Evolutionary conservation across 2,888 invertebrate genomes (phyloP), one percentile per base, ranked within the genome.

Genomic region (Dinocampus coccinellae): DNA sequence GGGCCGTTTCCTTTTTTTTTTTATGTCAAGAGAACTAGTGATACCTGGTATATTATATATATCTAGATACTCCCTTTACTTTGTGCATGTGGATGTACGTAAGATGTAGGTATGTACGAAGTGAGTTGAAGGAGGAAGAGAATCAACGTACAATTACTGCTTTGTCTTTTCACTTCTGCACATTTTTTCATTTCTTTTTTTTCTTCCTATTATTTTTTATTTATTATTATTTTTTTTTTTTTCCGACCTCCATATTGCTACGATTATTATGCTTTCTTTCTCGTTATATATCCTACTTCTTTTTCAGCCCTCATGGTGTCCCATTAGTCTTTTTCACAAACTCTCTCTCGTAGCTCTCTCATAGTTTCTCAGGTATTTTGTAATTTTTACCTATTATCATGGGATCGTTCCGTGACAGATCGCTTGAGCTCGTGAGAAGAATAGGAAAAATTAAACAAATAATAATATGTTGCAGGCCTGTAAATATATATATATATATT

Each of bases 311-410:
- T 16, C 47, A 47, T 47, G 16, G 47, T 47, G 16, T 16, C 20
- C 47, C 16, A 16, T 47, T 47, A 47, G 16, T 47, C 47, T 61
- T 61, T n/a, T 61, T 61, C 66, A 57, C 55, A 61, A 66, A 71
- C 62, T 71, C 57, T 63, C 57, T 63, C 63, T 58, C 42, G 20
- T 42, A 29, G 60, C 34, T 68, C 63, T 70, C 71, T 62, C 66
- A 66, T 66, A 71, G 61, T 71, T 66, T 71, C 71, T 67, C 60
- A 29, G 29, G 47, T 20, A 55, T 71, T 67, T 71, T 66, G 71
- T 71, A 66, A 71, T 67, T 66, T 53, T 64, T 26, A 34, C n/a
- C 34, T 20, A 65, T 66, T 66, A 66, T 66, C 33, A 24, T 36
- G 26, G 13, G 29, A 64, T 64, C 29, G 55, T 66, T 36, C 22